Conservation (phyloP, 92 coral and sea anemone genomes). For the Porites lobata region DNA sequence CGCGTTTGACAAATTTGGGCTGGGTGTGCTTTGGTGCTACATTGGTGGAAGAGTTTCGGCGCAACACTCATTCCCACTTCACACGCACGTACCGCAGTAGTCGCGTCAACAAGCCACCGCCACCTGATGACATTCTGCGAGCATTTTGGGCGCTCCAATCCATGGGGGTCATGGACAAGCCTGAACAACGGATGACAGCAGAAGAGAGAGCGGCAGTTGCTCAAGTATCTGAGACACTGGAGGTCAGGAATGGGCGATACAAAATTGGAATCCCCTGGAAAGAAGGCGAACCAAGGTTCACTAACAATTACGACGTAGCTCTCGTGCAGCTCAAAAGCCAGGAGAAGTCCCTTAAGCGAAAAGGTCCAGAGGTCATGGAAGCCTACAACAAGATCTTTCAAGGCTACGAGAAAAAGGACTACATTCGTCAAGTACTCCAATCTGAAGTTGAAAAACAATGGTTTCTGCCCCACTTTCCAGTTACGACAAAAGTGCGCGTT, state of each 20-base stretch:
- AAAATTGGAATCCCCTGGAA: constrained; percentile 57
- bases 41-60: constrained; percentile 37
- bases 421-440: constrained; percentile 40
- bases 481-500: constrained; percentile 51
- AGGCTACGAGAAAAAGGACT: constrained; percentile 44
- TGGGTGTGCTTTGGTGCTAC: constrained; percentile 81
- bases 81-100: constrained; percentile 59
- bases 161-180: constrained; percentile 51
- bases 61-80: constrained; percentile 55
- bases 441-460: constrained; percentile 47
- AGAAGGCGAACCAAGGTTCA: constrained; percentile 57
- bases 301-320: constrained; percentile 63
- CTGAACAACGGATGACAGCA: constrained; percentile 36
- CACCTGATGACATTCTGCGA: constrained; percentile 53
- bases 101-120: constrained; percentile 13
- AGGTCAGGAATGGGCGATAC: constrained; percentile 40
- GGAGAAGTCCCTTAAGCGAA: constrained; percentile 45
- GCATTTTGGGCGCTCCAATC: constrained; percentile 61
- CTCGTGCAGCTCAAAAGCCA: constrained; percentile 39
- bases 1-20: constrained; percentile 56
- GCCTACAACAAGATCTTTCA: constrained; percentile 47
- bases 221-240: constrained; percentile 42
- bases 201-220: constrained; percentile 40
- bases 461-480: constrained; percentile 71
- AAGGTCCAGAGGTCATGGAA: constrained; percentile 45